Conservation (phyloP, 2,113 vertebrate genomes). For the Todiramphus saurophagus region DNA sequence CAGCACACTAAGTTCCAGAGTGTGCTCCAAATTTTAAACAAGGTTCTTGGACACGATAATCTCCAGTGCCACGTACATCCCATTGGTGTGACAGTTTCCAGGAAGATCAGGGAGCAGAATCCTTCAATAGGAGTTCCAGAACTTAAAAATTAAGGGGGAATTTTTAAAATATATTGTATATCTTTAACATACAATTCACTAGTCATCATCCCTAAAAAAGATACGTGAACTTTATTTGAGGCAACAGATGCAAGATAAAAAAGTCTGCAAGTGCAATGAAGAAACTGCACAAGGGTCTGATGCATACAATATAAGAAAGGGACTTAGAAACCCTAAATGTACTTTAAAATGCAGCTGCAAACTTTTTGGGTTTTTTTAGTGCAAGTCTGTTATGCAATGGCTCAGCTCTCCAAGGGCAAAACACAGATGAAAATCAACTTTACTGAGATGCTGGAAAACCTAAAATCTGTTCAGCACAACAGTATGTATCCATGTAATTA, state of each 20-base stretch:
- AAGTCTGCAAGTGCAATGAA: neutral
- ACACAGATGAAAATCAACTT: neutral
- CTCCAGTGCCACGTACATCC: neutral
- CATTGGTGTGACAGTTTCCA: neutral
- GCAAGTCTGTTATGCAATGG: neutral
- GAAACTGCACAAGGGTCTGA: neutral
- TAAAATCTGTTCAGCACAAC: neutral
- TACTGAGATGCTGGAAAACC: neutral
- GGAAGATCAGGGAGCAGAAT: neutral
- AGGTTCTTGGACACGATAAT: neutral
- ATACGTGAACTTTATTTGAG: neutral
- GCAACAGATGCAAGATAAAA: neutral
- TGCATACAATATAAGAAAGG: neutral
- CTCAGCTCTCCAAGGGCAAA: neutral
- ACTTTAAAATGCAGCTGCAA: neutral
- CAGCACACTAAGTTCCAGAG: neutral
- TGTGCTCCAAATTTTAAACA: conserved; percentile 8
- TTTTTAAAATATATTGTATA: neutral
- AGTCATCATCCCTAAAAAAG: neutral
- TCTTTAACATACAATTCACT: neutral
- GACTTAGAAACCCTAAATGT: neutral
- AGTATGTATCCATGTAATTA: neutral
- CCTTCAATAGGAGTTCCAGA: neutral
- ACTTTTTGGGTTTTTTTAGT: neutral
- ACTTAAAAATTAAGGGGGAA: neutral